Conservation (phyloP, 2,113 vertebrate genomes). For the Pelmatolapia mariae region DNA sequence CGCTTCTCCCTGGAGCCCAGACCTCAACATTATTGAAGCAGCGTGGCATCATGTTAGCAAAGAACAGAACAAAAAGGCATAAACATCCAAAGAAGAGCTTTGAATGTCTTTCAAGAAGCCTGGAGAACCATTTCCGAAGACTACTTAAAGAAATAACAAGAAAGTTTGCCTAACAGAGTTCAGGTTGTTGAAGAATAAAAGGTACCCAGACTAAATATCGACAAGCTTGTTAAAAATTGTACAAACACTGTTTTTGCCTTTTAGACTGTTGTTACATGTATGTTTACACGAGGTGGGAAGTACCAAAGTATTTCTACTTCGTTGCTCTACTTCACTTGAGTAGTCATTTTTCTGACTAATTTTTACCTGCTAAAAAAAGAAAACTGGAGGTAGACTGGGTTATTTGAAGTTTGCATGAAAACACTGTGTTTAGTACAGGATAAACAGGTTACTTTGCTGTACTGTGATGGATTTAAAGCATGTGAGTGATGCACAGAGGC, state of each 20-base stretch:
- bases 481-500: background rate
- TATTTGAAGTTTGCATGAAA: background rate
- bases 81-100: background rate
- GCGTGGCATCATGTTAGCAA: background rate
- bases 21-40: background rate
- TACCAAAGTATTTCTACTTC: background rate
- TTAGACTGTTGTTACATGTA: background rate
- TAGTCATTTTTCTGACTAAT: background rate
- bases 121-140: background rate
- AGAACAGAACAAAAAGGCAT: background rate
- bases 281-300: background rate
- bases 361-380: background rate
- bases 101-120: background rate
- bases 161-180: background rate
- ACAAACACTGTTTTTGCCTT: background rate
- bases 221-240: background rate
- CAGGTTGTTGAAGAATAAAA: background rate
- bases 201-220: background rate
- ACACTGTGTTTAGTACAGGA: background rate
- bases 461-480: background rate
- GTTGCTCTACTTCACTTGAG: background rate
- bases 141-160: background rate
- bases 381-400: background rate
- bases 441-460: background rate
- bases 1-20: background rate